phyloP scores from a whole-genome alignment of 2,888 invertebrate species.

The Eustalomyia histrio region DNA sequence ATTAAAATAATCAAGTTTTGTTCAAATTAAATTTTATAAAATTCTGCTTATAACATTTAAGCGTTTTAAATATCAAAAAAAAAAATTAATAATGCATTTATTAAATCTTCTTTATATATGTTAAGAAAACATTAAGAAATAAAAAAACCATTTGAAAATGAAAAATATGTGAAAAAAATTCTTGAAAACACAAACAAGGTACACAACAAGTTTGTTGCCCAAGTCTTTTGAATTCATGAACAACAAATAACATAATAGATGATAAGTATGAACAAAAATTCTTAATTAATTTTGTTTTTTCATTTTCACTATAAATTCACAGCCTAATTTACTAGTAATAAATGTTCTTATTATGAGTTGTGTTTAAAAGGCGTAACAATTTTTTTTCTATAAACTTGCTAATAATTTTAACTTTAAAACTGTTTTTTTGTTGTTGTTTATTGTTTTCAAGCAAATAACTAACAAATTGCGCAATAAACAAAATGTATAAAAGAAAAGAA shows the following conservation, averaged over 20 bases:
- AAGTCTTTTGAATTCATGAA: not conserved
- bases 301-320: not conserved
- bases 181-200: not conserved
- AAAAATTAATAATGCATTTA: not conserved
- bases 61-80: too few relatives aligned
- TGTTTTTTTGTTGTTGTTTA: not conserved
- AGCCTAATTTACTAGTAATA: constrained; percentile 26
- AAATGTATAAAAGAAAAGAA: not conserved
- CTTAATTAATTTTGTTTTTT: not conserved
- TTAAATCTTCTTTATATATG: not conserved
- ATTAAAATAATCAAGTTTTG: not conserved
- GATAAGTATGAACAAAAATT: not conserved
- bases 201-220: not conserved
- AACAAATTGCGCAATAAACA: constrained; percentile 1
- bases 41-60: not conserved
- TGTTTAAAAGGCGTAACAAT: constrained; percentile 47
- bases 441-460: not conserved
- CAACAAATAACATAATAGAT: not conserved
- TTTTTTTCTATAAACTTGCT: constrained; percentile 7
- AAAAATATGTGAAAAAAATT: too few relatives aligned
- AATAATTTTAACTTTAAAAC: constrained; percentile 3
- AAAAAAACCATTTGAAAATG: not conserved
- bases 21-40: not conserved
- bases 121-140: not conserved
- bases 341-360: constrained; percentile 43